Evolutionary conservation across 2,113 vertebrate genomes (phyloP).

Genomic region (Percopsis transmontana): DNA sequence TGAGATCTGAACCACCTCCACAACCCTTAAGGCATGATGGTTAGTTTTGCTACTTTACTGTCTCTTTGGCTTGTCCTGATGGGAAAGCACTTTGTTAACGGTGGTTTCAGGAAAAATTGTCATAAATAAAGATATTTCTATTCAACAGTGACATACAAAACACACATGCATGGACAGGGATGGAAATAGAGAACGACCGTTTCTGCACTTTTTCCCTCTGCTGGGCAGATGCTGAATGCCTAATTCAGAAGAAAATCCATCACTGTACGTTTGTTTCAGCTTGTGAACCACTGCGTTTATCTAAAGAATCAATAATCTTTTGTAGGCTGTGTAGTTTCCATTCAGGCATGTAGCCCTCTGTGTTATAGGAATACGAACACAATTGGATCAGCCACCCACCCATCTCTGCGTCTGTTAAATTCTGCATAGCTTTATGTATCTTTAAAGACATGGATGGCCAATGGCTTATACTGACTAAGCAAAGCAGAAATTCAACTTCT

Average conservation of each 20-base stretch:
- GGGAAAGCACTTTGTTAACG: no score
- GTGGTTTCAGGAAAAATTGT: no score
- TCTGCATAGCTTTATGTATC: slow-evolving; percentile 43
- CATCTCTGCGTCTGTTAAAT: slow-evolving; percentile 50
- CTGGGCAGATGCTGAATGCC: slow-evolving; percentile 53
- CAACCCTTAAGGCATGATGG: no score
- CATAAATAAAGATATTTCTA: no score
- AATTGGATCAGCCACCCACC: slow-evolving; percentile 33
- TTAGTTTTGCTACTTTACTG: no score
- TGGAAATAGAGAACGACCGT: slow-evolving; percentile 35
- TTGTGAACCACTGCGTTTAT: slow-evolving; percentile 53
- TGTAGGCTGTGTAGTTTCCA: slow-evolving; percentile 35
- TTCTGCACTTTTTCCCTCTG: slow-evolving; percentile 41
- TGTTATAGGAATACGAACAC: slow-evolving; percentile 49
- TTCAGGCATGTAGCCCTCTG: slow-evolving; percentile 45
- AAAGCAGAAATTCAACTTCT: slow-evolving; percentile 69
- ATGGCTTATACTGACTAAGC: slow-evolving; percentile 48
- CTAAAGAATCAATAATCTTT: slow-evolving; percentile 57
- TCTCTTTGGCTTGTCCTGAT: no score
- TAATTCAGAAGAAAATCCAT: slow-evolving; percentile 66
- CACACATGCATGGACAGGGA: neutral
- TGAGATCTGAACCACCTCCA: slow-evolving; percentile 17
- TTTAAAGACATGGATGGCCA: slow-evolving; percentile 46
- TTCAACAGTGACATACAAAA: neutral
- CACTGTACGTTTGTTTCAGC: slow-evolving; percentile 49